Evolutionary conservation across 2,113 vertebrate genomes (phyloP).

Genomic region (Sinocyclocheilus maitianheensis): DNA sequence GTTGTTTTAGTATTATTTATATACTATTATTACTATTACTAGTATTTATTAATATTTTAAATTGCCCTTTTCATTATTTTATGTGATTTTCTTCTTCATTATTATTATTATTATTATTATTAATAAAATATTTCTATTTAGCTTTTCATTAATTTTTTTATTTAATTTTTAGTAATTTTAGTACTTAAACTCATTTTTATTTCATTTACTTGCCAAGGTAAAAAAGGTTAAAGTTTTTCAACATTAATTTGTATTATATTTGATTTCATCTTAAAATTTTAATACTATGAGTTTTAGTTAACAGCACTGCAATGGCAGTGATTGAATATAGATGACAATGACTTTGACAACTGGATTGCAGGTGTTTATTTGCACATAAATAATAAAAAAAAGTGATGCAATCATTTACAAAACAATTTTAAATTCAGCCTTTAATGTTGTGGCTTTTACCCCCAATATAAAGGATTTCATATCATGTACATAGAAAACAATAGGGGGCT

Average conservation of each 20-base stretch:
- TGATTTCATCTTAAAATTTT: background rate
- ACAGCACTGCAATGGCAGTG: background rate
- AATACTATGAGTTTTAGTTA: background rate
- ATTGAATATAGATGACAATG: background rate
- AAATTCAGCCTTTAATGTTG: conserved; percentile 16
- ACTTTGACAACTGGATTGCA: background rate
- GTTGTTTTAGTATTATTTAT: too few relatives aligned
- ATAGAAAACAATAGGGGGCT: conserved; percentile 14
- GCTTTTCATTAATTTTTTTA: too few relatives aligned
- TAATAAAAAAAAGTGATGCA: background rate
- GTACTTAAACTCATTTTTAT: background rate
- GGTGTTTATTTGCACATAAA: background rate
- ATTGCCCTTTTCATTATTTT: background rate
- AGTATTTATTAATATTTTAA: too few relatives aligned
- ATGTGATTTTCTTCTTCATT: background rate
- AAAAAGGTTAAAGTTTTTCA: background rate
- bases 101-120: background rate
- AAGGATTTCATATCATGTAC: background rate
- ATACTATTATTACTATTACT: too few relatives aligned
- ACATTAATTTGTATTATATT: background rate
- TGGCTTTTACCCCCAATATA: background rate
- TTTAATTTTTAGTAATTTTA: background rate
- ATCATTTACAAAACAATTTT: background rate
- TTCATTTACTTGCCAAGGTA: background rate
- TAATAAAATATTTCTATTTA: background rate